Percentiles rank a stretch among this genome's conserved stretches.
These are phyloP conservation scores for Hydrochoerus hydrochaeris DNA, from an alignment of 2,113 vertebrate species.

Conservation along the genomic window DNA sequence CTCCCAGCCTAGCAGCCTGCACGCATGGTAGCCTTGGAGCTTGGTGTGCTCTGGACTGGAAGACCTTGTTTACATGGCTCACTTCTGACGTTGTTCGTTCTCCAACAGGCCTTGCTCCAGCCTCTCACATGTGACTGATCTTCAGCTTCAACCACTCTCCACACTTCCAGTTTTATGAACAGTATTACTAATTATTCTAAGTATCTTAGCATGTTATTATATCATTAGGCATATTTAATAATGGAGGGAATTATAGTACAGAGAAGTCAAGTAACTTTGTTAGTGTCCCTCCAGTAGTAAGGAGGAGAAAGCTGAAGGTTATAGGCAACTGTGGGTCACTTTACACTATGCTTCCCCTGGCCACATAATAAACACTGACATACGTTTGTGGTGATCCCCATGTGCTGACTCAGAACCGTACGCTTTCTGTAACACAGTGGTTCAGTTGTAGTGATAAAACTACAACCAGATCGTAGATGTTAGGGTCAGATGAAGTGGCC, in stretches of 20 bases:
- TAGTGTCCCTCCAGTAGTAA: not conserved
- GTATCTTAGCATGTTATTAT: not conserved
- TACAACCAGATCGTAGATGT: not conserved
- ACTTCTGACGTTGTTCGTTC: too few species aligned
- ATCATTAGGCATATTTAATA: not conserved
- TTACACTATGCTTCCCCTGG: too few species aligned
- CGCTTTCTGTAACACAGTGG: not conserved
- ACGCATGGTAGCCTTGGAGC: too few species aligned
- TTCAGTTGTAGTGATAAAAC: not conserved
- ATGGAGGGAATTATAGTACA: not conserved
- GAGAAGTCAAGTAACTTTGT: not conserved
- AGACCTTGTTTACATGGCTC: too few species aligned
- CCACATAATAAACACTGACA: accelerated
- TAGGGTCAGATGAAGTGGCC: not conserved
- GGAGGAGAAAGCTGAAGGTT: not conserved
- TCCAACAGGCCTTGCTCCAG: too few species aligned
- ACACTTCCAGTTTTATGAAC: not conserved
- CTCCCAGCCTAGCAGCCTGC: too few species aligned
- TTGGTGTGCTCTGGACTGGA: too few species aligned
- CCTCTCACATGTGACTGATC: too few species aligned
- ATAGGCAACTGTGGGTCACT: not conserved
- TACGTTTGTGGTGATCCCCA: accelerated
- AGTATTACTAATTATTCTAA: not conserved
- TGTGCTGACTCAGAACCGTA: not conserved
- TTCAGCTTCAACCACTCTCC: too few species aligned